Evolutionary conservation across 1,140 invertebrate species (phyloP), one percentile per base, ranked within the genome.

Genomic region (Drosophila yakuba): DNA sequence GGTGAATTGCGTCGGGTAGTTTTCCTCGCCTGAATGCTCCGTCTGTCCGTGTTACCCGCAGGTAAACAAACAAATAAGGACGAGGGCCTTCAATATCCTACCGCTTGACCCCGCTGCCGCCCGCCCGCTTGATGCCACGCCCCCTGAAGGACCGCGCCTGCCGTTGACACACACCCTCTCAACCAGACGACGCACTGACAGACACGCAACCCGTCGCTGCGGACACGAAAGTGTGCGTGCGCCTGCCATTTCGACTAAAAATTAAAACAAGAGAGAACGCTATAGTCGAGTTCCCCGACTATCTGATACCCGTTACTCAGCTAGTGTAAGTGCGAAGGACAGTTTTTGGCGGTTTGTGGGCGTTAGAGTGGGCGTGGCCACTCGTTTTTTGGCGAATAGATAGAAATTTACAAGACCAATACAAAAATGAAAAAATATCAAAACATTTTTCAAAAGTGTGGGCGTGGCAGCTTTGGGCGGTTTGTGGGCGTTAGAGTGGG

Each of bases 241-340:
- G 43, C 32, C 55, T 39, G 73, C 59, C 75, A 67, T 74, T 78
- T 75, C 58, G 60, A 69, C 79, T 88, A 68, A 79, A 83, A 82
- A 78, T n/a, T n/a, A n/a, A n/a, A n/a, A n/a, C n/a, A n/a, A n/a
- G n/a, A n/a, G n/a, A n/a, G n/a, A n/a, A n/a, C n/a, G n/a, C n/a
- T n/a, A n/a, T n/a, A n/a, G n/a, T n/a, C n/a, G n/a, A n/a, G n/a
- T n/a, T n/a, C n/a, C n/a, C n/a, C n/a, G n/a, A n/a, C n/a, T n/a
- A n/a, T n/a, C n/a, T n/a, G n/a, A n/a, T n/a, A n/a, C n/a, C n/a
- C n/a, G n/a, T n/a, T n/a, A n/a, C n/a, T n/a, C n/a, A n/a, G n/a
- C n/a, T n/a, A n/a, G n/a, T n/a, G n/a, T n/a, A n/a, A n/a, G n/a
- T n/a, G n/a, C n/a, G n/a, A n/a, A n/a, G n/a, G n/a, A n/a, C n/a